These are phyloP conservation scores for Neoniphon sammara DNA, from an alignment of 2,797 vertebrate genomes.

Conservation along the genomic window DNA sequence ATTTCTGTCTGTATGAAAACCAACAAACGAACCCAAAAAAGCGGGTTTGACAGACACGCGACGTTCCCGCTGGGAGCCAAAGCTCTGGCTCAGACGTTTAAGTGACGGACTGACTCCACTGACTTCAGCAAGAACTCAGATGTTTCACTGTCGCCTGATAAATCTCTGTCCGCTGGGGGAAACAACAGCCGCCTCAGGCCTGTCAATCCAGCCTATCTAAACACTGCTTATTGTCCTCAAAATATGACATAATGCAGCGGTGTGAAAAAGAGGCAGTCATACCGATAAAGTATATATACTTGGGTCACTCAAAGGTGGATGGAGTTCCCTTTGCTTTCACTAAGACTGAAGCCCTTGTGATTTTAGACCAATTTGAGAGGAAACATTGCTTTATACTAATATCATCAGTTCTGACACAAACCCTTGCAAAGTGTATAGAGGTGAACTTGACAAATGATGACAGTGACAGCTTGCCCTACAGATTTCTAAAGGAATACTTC, in stretches of 20 bases:
- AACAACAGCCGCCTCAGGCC: not conserved
- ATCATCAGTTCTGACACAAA: not conserved
- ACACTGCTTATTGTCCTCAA: too few relatives aligned
- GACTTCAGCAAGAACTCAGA: constrained; percentile 32
- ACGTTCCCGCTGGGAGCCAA: not conserved
- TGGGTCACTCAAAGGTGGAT: too few relatives aligned
- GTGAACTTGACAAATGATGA: not conserved
- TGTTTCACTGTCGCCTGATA: constrained; percentile 10
- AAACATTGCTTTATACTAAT: too few relatives aligned
- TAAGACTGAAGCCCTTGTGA: too few relatives aligned
- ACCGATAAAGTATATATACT: too few relatives aligned
- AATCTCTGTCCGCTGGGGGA: not conserved
- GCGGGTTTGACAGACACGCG: constrained; percentile 1
- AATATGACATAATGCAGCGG: too few relatives aligned
- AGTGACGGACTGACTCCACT: constrained; percentile 28
- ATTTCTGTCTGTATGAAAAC: not conserved
- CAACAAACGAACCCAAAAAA: too few relatives aligned
- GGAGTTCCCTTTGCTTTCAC: too few relatives aligned
- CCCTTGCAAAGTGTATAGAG: not conserved
- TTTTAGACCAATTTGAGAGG: too few relatives aligned
- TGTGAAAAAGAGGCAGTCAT: too few relatives aligned
- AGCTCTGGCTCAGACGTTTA: constrained; percentile 7
- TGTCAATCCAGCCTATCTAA: constrained; percentile 16
- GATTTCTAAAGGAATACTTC: too few relatives aligned
- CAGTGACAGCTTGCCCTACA: not conserved